Percentiles rank a stretch among this genome's conserved stretches.
Evolutionary conservation across 1,140 invertebrate genomes (phyloP).

Genomic region (Nomia melanderi): DNA sequence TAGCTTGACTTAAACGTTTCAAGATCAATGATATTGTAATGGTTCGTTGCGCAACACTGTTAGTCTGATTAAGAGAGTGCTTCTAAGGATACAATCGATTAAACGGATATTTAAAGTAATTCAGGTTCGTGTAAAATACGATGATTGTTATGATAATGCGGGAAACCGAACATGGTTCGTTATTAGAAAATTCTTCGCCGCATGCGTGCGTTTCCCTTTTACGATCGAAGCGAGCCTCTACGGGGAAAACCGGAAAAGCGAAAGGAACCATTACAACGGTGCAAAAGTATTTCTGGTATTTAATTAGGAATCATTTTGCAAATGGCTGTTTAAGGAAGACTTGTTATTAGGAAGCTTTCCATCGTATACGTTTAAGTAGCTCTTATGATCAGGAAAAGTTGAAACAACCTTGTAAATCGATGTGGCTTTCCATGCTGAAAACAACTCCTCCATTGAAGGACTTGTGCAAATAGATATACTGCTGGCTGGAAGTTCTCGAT

Average conservation of each 20-base stretch:
- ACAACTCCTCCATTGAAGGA: not conserved
- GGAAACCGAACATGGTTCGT: not conserved
- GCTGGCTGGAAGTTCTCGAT: too few species aligned
- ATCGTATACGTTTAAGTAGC: constrained; percentile 2
- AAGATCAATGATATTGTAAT: not conserved
- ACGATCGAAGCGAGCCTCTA: constrained; percentile 19
- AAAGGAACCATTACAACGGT: constrained; percentile 47
- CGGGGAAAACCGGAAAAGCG: constrained; percentile 58
- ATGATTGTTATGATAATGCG: not conserved
- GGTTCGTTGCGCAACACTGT: not conserved
- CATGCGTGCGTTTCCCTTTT: constrained; percentile 25
- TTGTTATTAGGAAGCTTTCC: constrained; percentile 47
- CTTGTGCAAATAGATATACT: too few species aligned
- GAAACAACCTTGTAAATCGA: not conserved
- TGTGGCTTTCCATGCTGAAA: constrained; percentile 11
- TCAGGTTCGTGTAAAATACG: not conserved
- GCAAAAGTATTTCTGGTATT: constrained; percentile 50
- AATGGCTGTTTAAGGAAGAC: constrained; percentile 49
- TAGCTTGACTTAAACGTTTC: not conserved
- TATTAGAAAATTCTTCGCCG: constrained; percentile 34
- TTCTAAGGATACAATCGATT: too few species aligned
- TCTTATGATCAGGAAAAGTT: constrained; percentile 35
- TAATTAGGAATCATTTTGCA: constrained; percentile 47
- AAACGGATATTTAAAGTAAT: constrained; percentile 8
- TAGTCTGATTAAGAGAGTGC: not conserved